These are phyloP conservation scores for Sepiola atlantica DNA, from an alignment of 2,888 invertebrate genomes.

Conservation along the genomic window DNA sequence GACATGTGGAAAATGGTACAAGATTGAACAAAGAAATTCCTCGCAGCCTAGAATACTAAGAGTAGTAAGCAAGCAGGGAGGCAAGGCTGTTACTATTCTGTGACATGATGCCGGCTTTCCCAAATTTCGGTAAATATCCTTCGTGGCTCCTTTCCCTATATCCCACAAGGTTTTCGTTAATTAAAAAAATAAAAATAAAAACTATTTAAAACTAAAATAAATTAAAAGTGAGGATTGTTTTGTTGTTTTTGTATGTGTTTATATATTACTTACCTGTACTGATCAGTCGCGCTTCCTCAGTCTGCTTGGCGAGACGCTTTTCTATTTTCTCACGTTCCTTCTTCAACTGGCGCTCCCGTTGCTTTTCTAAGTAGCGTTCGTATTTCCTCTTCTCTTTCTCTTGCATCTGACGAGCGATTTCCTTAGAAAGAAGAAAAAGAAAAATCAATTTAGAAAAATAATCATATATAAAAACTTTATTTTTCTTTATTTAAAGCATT, in stretches of 20 bases:
- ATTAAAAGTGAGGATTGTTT: not conserved
- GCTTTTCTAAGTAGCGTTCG: constrained; percentile 67
- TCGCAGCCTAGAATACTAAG: not conserved
- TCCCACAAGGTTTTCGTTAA: not conserved
- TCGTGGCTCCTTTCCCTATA: not conserved
- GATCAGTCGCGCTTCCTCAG: constrained; percentile 63
- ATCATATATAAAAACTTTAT: not conserved
- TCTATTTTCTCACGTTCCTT: constrained; percentile 66
- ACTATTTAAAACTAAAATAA: not conserved
- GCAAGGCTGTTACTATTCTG: not conserved
- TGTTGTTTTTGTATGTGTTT: not conserved
- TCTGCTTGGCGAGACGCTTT: constrained; percentile 60
- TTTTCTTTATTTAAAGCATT: not conserved
- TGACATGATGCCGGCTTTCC: not conserved
- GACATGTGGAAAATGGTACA: not conserved
- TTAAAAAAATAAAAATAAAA: not conserved
- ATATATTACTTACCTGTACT: not conserved
- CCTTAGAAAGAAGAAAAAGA: constrained; percentile 56
- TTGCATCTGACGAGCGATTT: constrained; percentile 64
- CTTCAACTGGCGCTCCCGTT: constrained; percentile 64
- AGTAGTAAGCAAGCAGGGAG: not conserved
- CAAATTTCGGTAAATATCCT: not conserved
- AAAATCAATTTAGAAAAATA: not conserved
- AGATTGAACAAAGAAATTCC: not conserved
- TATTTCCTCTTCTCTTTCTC: constrained; percentile 67